Evolutionary conservation across 2,888 invertebrate species (phyloP).

Genomic region (Apamea crenata): DNA sequence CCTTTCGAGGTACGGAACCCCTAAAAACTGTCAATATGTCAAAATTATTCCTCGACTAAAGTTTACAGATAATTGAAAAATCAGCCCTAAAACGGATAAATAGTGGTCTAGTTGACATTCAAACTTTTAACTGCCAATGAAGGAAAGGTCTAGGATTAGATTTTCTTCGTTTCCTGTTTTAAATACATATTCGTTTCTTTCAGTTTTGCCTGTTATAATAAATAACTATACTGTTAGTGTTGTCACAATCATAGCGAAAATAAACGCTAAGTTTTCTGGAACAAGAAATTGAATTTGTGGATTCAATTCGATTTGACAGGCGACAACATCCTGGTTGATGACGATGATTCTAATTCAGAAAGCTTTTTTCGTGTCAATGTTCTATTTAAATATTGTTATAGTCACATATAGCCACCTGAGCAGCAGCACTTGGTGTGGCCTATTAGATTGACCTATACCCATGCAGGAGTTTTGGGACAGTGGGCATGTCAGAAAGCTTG

Average conservation of each 20-base stretch:
- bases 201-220: neutral
- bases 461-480: neutral
- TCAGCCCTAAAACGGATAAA: neutral
- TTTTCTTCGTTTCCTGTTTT: conserved; percentile 2
- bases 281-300: neutral
- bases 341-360: neutral
- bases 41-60: no score
- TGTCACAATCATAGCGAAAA: neutral
- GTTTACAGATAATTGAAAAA: no score
- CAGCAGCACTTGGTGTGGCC: neutral
- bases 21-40: no score
- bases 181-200: neutral
- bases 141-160: neutral
- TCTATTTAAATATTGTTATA: neutral
- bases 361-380: neutral
- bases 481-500: neutral
- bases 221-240: neutral
- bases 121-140: neutral
- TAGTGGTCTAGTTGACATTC: neutral
- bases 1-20: no score
- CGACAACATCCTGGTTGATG: neutral
- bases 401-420: neutral
- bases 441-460: neutral
- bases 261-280: neutral
- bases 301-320: neutral